These are phyloP conservation scores for Lasioglossum baleicum DNA, from an alignment of 1,140 invertebrate species.

Conservation along the genomic window DNA sequence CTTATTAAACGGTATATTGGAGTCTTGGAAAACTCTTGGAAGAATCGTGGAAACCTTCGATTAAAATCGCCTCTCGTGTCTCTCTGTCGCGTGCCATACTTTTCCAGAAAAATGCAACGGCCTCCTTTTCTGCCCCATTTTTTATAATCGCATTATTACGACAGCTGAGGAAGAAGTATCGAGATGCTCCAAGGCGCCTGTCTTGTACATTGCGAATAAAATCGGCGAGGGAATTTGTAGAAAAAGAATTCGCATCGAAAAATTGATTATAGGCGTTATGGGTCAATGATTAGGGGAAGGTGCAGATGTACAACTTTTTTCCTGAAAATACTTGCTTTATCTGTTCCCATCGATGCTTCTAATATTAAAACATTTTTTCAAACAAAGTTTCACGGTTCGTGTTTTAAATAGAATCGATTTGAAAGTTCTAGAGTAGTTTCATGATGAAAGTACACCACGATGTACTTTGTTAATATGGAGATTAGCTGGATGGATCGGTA, in stretches of 20 bases:
- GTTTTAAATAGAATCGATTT: too few relatives aligned
- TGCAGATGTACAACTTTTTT: neutral
- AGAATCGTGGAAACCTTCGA: neutral
- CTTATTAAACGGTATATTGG: neutral
- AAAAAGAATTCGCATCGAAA: neutral
- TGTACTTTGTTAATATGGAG: too few relatives aligned
- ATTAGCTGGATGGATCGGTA: too few relatives aligned
- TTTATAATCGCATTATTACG: constrained; percentile 25
- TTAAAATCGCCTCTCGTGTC: neutral
- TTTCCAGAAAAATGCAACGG: neutral
- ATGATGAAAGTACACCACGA: too few relatives aligned
- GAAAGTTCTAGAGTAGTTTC: too few relatives aligned
- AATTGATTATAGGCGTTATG: neutral
- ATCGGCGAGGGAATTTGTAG: too few relatives aligned
- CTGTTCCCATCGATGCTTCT: too few relatives aligned
- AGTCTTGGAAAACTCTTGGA: neutral
- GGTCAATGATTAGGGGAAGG: neutral
- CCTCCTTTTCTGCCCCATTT: neutral
- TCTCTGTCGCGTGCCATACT: neutral
- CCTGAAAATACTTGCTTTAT: neutral
- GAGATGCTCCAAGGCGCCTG: neutral
- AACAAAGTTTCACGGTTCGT: too few relatives aligned
- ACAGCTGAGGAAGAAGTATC: neutral
- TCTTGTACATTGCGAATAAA: neutral
- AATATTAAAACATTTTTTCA: too few relatives aligned